Evolutionary conservation across 2,888 invertebrate genomes (phyloP), one percentile per base, ranked within the genome.

Genomic region (Globia sparganii): DNA sequence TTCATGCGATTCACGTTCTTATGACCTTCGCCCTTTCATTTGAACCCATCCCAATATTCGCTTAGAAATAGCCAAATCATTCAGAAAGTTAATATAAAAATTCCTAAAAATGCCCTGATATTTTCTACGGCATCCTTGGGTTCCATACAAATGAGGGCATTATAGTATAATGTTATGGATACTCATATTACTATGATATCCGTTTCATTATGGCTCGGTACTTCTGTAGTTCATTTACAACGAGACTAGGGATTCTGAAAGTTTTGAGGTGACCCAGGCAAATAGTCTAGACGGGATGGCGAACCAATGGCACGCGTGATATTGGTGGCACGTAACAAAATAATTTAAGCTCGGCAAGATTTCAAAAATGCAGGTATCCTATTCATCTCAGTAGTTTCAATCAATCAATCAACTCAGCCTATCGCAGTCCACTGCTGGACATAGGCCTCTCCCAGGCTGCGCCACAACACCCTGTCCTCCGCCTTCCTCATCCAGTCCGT

Each of bases 51-150:
- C 13, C n/a, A 75, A 69, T 15, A 49, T 53, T 13, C 37, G 83
- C 72, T 66, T 76, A 83, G 70, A 65, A 73, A 83, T 76, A 61
- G 70, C 67, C 70, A 21, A 76, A 83, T 83, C 62, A 76, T 83
- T 70, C 61, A 65, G 62, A 62, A 69, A 68, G 70, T 76, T 83
- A 76, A 83, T 83, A 83, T 67, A 4, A 34, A 80, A 71, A 80
- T 75, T 83, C 75, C 72, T 83, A 56, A 73, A 72, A 67, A 71
- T 73, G 62, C 37, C n/a, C 75, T 75, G 43, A 18, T 66, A 72
- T 66, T 65, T 72, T 53, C 40, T 72, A 49, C 66, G 21, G 2
- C 25, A n/a, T 49, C 8, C 72, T 46, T 9, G 76, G 21, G 37
- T 4, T 65, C 53, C 84, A 73, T 83, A 83, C 34, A 58, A 76